Base-by-base conservation (phyloP, 2,113 vertebrate species). In the Oxyruncus cristatus region DNA sequence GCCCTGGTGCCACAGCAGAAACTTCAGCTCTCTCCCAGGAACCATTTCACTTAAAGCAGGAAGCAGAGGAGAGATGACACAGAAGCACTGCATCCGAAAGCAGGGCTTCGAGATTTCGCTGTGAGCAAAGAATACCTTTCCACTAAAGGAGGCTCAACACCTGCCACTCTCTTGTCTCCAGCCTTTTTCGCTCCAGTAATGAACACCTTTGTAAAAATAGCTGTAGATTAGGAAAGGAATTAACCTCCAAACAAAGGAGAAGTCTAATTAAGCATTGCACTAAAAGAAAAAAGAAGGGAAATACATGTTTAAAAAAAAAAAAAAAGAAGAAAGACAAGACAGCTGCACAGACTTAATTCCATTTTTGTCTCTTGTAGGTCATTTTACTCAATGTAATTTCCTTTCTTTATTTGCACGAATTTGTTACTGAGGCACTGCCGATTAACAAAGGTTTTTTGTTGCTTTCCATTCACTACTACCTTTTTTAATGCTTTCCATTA, bases 311-410 rank as follows among this genome's bases (percentile, higher is more conserved):
- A 17, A 58, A 81, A 67, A 52, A 65, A 35, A 3, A 5, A 30
- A 16, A 14, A 23, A 46, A 37, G 37, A 63, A 33, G 12, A 52
- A 63, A 84, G 70, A 85, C 65, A 71, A 68, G 53, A 67, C 52
- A 97, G 52, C 90, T 97, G 73, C 2, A 5, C 77, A 86, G 77
- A 92, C 67, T 94, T 96, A 85, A 85, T 61, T 95, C 35, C 62
- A 73, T 32, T 88, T 94, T 59, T 95, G 72, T 61, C 26, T 81
- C n/a, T 41, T 94, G 50, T 88, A 92, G 83, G 80, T 76, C 88
- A 92, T 91, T 97, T 95, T 89, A 91, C n/a, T 14, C 50, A 67
- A 44, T 49, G 47, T 52, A 95, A 96, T 95, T 95, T 92, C 85
- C 72, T 94, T 97, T 93, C 59, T 44, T n/a, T 74, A 85, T 84